Base-by-base conservation (phyloP, 2,888 invertebrate species). In the Baronia brevicornis region DNA sequence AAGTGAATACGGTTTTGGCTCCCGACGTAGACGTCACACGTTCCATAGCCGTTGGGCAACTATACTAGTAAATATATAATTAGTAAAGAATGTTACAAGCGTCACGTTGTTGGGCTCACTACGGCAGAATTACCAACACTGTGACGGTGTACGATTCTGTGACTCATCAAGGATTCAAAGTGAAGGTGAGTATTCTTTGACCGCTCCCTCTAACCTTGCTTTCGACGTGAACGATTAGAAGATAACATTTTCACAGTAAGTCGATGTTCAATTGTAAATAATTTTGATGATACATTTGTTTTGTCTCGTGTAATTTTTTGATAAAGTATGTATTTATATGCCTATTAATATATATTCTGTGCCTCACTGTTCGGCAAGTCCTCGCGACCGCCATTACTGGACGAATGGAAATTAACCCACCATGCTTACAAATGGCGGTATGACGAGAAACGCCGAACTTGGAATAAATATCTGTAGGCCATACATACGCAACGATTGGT, bases 181-280 rank as follows among this genome's bases (percentile, higher is more conserved):
- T 73, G 73, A 78, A 74, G 74, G 70, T 36, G 46, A 50, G 58
- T 68, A 75, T 73, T 78, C 79, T 73, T 75, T 79, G 75, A 74
- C 75, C 78, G 66, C 62, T 65, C 72, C 73, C 69, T 58, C 50
- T 52, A 65, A 58, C 80, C 80, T 82, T 79, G 77, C 78, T 77
- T 77, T 78, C 79, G 63, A 71, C 65, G 41, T 33, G 39, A 36
- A 28, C 51, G 67, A 74, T 71, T 62, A 52, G 54, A 42, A 60
- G 68, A 75, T 77, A 74, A 64, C 50, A 56, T 43, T 26, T 39
- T 54, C 55, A 56, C 46, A 55, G 44, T 50, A 54, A 57, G 52
- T 38, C 41, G 39, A 36, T 43, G 25, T 7, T 14, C 7, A 29
- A 15, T 14, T 44, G 44, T 39, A 56, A 50, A 53, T 42, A 53